Evolutionary conservation across 2,888 invertebrate species (phyloP).

Genomic region (Nysson spinosus): DNA sequence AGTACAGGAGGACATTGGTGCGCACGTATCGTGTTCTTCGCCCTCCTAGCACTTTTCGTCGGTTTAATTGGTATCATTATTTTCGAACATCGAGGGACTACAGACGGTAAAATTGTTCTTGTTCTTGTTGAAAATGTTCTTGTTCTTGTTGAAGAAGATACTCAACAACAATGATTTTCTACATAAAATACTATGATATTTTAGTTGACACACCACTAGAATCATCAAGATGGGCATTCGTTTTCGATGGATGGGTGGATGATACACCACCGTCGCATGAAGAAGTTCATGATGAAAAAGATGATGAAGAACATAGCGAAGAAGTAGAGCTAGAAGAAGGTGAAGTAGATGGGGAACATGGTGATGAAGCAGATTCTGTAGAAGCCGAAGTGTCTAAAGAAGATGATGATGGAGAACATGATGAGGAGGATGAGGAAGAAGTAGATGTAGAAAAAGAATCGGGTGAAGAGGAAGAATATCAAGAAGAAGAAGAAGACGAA

Average conservation of each 20-base stretch:
- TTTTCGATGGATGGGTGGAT: conserved; percentile 89
- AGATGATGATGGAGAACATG: conserved; percentile 43
- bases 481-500: conserved; percentile 59
- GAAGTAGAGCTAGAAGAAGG: conserved; percentile 71
- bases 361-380: conserved; percentile 58
- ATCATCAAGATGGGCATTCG: conserved; percentile 85
- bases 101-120: conserved; percentile 90
- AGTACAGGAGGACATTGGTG: conserved; percentile 90
- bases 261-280: conserved; percentile 78
- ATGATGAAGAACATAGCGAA: conserved; percentile 67
- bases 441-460: conserved; percentile 65
- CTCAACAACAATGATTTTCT: too few species aligned
- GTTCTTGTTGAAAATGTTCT: too few species aligned
- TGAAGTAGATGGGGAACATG: conserved; percentile 77
- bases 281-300: conserved; percentile 75
- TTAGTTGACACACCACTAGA: conserved; percentile 81
- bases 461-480: conserved; percentile 43
- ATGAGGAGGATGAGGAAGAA: conserved; percentile 65
- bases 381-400: conserved; percentile 50
- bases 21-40: conserved; percentile 90
- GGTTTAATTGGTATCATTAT: conserved; percentile 88
- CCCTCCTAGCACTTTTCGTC: conserved; percentile 84
- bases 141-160: too few species aligned
- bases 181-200: conserved; percentile 23
- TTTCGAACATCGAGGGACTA: conserved; percentile 87